A percentile compares a stretch with the other conserved stretches of the same genome.
Evolutionary conservation across 2,888 invertebrate genomes (phyloP).

Genomic region (Acrobasis suavella): DNA sequence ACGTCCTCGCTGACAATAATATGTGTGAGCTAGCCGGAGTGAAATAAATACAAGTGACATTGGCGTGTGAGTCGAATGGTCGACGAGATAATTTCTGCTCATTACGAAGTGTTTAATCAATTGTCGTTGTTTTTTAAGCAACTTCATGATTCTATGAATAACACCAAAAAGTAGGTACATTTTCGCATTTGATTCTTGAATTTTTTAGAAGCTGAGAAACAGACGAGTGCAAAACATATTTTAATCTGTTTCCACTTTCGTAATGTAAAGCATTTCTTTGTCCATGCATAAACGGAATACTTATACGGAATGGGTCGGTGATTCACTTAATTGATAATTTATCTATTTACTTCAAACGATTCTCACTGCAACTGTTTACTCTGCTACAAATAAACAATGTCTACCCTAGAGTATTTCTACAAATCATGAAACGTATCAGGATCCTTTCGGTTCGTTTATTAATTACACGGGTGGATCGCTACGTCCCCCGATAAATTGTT

Average conservation of each 20-base stretch:
- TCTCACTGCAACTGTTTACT: not conserved
- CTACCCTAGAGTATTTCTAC: conserved; percentile 48
- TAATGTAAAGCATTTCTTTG: too few species aligned
- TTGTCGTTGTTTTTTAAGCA: not conserved
- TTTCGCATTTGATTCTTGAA: too few species aligned
- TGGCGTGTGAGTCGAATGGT: conserved; percentile 18
- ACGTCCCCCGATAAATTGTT: conserved; percentile 66
- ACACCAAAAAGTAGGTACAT: too few species aligned
- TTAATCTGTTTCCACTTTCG: too few species aligned
- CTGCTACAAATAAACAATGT: conserved; percentile 7
- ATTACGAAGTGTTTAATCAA: not conserved
- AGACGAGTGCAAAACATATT: too few species aligned
- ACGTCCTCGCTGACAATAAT: conserved; percentile 69
- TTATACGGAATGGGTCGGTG: too few species aligned
- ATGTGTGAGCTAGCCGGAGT: conserved; percentile 59
- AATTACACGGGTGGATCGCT: conserved; percentile 64
- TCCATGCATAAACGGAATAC: too few species aligned
- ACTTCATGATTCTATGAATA: not conserved
- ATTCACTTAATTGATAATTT: too few species aligned
- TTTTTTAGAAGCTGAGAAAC: too few species aligned
- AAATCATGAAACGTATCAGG: conserved; percentile 63
- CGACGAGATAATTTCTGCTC: not conserved
- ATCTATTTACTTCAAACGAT: not conserved
- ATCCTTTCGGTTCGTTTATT: conserved; percentile 67
- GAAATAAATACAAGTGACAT: conserved; percentile 45